Percentiles rank a stretch among this genome's conserved stretches.
phyloP scores from a whole-genome alignment of 2,888 invertebrate species.

The Phaonia tiefii region DNA sequence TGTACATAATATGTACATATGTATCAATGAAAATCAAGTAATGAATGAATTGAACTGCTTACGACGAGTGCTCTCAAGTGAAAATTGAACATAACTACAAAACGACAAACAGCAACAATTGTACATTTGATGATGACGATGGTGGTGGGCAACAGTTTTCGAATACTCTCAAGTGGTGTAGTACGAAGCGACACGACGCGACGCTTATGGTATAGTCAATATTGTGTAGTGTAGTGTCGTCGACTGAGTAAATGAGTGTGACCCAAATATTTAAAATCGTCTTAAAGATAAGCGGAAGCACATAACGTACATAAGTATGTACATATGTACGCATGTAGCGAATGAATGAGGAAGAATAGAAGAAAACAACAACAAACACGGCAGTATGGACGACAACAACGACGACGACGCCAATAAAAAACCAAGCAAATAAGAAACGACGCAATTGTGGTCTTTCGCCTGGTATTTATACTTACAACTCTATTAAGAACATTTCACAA shows the following conservation, averaged over 20 bases:
- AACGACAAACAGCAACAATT: neutral
- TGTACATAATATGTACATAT: too few relatives aligned
- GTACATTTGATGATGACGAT: neutral
- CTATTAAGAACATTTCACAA: constrained; percentile 72
- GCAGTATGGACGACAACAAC: constrained; percentile 3
- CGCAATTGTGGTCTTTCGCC: constrained; percentile 54
- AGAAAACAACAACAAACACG: neutral
- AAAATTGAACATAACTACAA: constrained; percentile 18
- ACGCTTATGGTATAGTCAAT: too few relatives aligned
- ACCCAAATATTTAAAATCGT: constrained; percentile 67
- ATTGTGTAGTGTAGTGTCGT: constrained; percentile 28
- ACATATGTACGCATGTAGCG: neutral
- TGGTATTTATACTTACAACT: constrained; percentile 71
- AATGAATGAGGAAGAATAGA: neutral
- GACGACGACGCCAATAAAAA: constrained; percentile 14
- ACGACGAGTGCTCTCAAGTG: neutral
- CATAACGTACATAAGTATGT: constrained; percentile 52
- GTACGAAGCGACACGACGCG: too few relatives aligned
- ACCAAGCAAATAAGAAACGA: constrained; percentile 53
- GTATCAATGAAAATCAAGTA: constrained; percentile 65
- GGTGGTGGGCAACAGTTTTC: neutral
- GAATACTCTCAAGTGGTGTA: neutral
- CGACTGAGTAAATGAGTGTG: constrained; percentile 66
- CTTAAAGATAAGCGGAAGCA: constrained; percentile 67
- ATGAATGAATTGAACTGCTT: constrained; percentile 54